These are phyloP conservation scores for Eupithecia exiguata DNA, from an alignment of 2,888 invertebrate genomes.

Conservation along the genomic window DNA sequence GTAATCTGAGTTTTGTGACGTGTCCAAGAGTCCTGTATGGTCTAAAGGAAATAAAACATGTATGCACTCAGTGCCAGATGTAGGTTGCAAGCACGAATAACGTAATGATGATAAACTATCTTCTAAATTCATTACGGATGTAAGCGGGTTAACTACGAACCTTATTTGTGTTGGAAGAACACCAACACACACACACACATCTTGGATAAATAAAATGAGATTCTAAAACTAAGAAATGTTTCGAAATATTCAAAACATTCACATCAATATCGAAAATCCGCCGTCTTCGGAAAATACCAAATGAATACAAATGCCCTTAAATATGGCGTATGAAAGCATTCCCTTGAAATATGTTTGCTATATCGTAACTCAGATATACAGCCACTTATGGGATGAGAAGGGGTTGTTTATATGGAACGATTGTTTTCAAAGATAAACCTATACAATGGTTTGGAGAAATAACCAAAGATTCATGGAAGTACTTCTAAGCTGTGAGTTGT, in stretches of 20 bases:
- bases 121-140: too few relatives aligned
- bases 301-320: slow-evolving; percentile 66
- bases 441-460: slow-evolving; percentile 3
- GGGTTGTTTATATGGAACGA: slow-evolving; percentile 32
- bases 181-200: too few relatives aligned
- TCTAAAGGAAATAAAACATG: too few relatives aligned
- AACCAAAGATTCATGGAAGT: not conserved
- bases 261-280: slow-evolving; percentile 47
- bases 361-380: slow-evolving; percentile 48
- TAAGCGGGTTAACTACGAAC: too few relatives aligned
- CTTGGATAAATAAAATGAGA: too few relatives aligned
- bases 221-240: not conserved
- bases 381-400: slow-evolving; percentile 44
- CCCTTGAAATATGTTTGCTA: slow-evolving; percentile 58
- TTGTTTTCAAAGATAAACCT: slow-evolving; percentile 27
- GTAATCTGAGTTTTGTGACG: too few relatives aligned
- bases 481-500: too few relatives aligned
- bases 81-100: too few relatives aligned
- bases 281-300: slow-evolving; percentile 50
- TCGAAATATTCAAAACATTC: not conserved
- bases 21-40: too few relatives aligned
- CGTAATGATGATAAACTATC: too few relatives aligned
- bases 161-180: too few relatives aligned
- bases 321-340: slow-evolving; percentile 56
- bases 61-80: too few relatives aligned